Evolutionary conservation across 2,888 invertebrate genomes (phyloP).

Genomic region (Graphium colonna): DNA sequence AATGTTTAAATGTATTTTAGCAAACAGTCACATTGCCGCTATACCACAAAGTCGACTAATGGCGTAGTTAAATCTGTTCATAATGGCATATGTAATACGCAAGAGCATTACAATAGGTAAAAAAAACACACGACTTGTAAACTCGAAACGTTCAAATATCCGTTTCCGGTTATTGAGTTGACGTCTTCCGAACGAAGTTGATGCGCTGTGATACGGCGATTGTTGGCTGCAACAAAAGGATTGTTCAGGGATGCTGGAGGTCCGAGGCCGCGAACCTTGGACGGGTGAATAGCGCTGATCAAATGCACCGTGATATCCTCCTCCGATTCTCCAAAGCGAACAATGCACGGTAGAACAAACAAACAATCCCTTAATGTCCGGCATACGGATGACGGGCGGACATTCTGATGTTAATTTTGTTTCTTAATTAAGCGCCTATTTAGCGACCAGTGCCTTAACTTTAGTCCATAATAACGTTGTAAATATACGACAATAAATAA

Average conservation of each 20-base stretch:
- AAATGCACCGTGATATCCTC: conserved; percentile 31
- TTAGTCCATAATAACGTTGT: neutral
- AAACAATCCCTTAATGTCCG: conserved; percentile 4
- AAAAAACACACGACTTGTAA: neutral
- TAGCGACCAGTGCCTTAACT: too few species aligned
- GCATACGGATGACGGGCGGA: neutral
- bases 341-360: conserved; percentile 11
- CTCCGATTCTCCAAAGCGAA: conserved; percentile 5
- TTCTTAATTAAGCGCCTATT: too few species aligned
- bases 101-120: neutral
- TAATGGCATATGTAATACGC: too few species aligned
- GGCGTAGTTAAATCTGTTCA: too few species aligned
- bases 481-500: too few species aligned
- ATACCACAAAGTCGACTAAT: too few species aligned
- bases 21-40: too few species aligned
- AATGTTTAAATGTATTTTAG: too few species aligned
- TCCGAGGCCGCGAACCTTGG: conserved; percentile 66
- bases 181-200: conserved; percentile 43
- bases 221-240: conserved; percentile 57
- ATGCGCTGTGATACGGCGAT: conserved; percentile 72
- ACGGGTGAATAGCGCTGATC: conserved; percentile 50
- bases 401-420: neutral
- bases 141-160: conserved; percentile 3
- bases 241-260: conserved; percentile 66
- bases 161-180: conserved; percentile 18